Conservation (phyloP, 2,888 invertebrate species). For the Melanophora roralis region DNA sequence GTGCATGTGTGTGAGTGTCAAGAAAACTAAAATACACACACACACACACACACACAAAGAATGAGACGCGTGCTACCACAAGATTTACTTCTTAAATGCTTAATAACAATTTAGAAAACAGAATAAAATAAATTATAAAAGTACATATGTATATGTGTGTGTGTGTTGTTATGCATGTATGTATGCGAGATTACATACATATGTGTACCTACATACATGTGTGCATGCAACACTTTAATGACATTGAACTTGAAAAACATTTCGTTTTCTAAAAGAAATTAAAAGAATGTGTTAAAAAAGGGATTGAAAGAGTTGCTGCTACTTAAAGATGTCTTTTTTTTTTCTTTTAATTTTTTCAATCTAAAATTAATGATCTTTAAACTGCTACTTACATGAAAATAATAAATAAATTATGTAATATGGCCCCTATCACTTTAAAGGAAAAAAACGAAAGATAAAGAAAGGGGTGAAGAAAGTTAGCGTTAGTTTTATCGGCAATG, state of each 20-base stretch:
- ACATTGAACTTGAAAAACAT: slow-evolving; percentile 52
- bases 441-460: not conserved
- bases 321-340: not conserved
- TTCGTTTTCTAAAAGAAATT: not conserved
- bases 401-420: slow-evolving; percentile 38
- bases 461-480: not conserved
- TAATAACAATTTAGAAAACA: slow-evolving; percentile 33
- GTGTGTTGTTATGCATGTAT: no score
- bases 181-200: not conserved
- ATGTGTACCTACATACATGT: not conserved
- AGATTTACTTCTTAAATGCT: slow-evolving; percentile 42
- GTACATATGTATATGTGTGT: no score
- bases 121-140: slow-evolving; percentile 10
- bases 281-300: slow-evolving; percentile 51
- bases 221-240: slow-evolving; percentile 16
- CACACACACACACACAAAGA: not conserved
- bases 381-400: slow-evolving; percentile 40
- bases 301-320: slow-evolving; percentile 33
- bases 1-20: not conserved
- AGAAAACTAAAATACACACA: not conserved
- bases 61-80: slow-evolving; percentile 44
- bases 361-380: slow-evolving; percentile 45
- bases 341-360: slow-evolving; percentile 22
- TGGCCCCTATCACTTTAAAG: not conserved
- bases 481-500: not conserved